These are phyloP conservation scores for Cotesia congregata DNA, from an alignment of 2,888 invertebrate species.

Conservation along the genomic window DNA sequence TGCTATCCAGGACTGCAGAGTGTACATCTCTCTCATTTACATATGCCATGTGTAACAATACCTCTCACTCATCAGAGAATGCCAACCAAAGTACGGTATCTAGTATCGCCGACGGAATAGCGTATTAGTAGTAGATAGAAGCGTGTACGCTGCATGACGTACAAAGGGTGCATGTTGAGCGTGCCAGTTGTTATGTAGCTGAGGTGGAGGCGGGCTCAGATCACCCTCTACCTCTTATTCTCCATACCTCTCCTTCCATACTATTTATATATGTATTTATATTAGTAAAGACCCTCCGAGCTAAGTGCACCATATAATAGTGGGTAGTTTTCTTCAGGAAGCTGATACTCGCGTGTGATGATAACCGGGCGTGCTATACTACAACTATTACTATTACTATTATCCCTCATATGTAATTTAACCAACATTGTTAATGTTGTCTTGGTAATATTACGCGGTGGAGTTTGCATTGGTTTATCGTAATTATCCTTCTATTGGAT, in stretches of 20 bases:
- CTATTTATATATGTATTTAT: background rate
- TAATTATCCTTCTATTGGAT: too few species aligned
- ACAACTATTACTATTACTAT: background rate
- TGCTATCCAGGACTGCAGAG: background rate
- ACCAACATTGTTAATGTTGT: background rate
- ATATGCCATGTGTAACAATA: background rate
- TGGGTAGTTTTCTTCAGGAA: background rate
- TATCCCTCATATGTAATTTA: background rate
- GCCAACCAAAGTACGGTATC: conserved; percentile 6
- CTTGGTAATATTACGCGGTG: background rate
- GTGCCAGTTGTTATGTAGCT: conserved; percentile 34
- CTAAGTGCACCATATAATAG: too few species aligned
- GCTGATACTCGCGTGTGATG: conserved; percentile 32
- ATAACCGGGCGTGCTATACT: conserved; percentile 20
- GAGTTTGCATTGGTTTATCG: too few species aligned
- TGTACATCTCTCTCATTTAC: background rate
- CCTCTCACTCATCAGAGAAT: conserved; percentile 3
- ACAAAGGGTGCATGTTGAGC: conserved; percentile 50
- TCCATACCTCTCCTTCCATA: background rate
- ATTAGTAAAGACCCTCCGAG: background rate
- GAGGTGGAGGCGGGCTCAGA: too few species aligned
- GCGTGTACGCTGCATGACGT: conserved; percentile 29
- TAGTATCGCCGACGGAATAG: background rate
- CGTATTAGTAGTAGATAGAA: background rate
- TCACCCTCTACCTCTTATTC: background rate